Evolutionary conservation across 2,888 invertebrate genomes (phyloP).

Genomic region (Eulithis testata): DNA sequence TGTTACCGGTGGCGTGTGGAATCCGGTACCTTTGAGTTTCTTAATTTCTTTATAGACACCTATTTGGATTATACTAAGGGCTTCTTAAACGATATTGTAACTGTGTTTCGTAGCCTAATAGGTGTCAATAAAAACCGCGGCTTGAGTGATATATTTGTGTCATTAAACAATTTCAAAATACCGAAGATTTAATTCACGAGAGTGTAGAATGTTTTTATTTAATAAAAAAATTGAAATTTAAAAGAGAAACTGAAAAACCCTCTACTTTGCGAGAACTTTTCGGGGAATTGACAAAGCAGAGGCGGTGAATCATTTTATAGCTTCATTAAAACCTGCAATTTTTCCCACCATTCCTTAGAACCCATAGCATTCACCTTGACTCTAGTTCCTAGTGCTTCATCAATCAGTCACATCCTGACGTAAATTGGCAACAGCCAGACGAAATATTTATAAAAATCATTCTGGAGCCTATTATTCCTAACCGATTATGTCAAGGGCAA

Average conservation of each 20-base stretch:
- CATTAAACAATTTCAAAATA: not conserved
- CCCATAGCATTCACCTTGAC: conserved; percentile 33
- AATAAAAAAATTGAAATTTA: too few relatives aligned
- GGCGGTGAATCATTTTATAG: conserved; percentile 22
- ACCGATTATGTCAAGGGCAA: conserved; percentile 46
- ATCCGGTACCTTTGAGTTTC: not conserved
- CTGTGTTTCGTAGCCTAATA: conserved; percentile 14
- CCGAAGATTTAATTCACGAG: not conserved
- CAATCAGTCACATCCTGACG: conserved; percentile 46
- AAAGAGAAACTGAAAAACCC: not conserved
- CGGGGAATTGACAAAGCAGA: conserved; percentile 15
- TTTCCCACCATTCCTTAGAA: conserved; percentile 26
- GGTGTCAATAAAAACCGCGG: conserved; percentile 6
- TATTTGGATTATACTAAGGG: conserved; percentile 9
- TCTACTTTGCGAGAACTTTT: conserved; percentile 1
- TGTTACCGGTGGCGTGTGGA: conserved; percentile 2
- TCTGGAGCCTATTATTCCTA: conserved; percentile 42
- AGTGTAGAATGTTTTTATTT: not conserved
- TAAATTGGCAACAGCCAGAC: conserved; percentile 45
- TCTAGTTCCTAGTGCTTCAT: conserved; percentile 39
- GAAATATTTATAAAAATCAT: conserved; percentile 45
- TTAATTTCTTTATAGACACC: conserved; percentile 19
- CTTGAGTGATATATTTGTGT: not conserved
- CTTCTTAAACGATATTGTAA: conserved; percentile 7
- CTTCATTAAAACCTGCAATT: conserved; percentile 31